These are phyloP conservation scores for Drosophila merina DNA, from an alignment of 2,888 invertebrate genomes.

Conservation along the genomic window DNA sequence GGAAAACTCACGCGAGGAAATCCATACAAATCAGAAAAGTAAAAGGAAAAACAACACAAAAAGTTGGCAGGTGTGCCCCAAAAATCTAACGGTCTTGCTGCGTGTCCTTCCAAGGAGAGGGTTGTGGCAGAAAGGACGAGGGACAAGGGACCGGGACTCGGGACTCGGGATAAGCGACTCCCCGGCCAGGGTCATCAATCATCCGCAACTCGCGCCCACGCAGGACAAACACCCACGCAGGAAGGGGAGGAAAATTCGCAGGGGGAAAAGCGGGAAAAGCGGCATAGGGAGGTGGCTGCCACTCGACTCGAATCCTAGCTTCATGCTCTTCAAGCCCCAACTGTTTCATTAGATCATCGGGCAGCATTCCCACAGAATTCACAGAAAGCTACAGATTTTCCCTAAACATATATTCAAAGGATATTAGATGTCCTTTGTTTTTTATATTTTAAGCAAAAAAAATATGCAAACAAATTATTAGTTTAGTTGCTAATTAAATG, in stretches of 20 bases:
- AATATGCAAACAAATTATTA: too few relatives aligned
- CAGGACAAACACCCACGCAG: conserved; percentile 35
- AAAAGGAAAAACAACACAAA: conserved; percentile 37
- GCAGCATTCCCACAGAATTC: neutral
- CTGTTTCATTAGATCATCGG: conserved; percentile 34
- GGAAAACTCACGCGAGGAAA: conserved; percentile 25
- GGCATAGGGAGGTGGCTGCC: too few relatives aligned
- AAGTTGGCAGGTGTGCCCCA: conserved; percentile 48
- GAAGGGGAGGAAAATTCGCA: conserved; percentile 11
- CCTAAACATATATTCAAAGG: neutral
- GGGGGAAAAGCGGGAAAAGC: conserved; percentile 4
- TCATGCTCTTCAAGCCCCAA: conserved; percentile 35
- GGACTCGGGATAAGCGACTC: conserved; percentile 37
- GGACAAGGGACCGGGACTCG: neutral
- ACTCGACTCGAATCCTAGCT: conserved; percentile 19
- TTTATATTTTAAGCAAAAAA: too few relatives aligned
- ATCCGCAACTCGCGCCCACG: conserved; percentile 50
- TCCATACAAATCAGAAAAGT: conserved; percentile 55
- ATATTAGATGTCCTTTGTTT: too few relatives aligned
- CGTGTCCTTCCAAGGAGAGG: neutral
- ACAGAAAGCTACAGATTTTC: neutral
- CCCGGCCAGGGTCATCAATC: conserved; percentile 50
- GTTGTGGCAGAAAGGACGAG: neutral
- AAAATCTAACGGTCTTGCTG: conserved; percentile 24
- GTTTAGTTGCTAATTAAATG: too few relatives aligned